A percentile compares a stretch with the other conserved stretches of the same genome.
Evolutionary conservation across 2,888 invertebrate genomes (phyloP).

Genomic region (Perithous albicinctus): DNA sequence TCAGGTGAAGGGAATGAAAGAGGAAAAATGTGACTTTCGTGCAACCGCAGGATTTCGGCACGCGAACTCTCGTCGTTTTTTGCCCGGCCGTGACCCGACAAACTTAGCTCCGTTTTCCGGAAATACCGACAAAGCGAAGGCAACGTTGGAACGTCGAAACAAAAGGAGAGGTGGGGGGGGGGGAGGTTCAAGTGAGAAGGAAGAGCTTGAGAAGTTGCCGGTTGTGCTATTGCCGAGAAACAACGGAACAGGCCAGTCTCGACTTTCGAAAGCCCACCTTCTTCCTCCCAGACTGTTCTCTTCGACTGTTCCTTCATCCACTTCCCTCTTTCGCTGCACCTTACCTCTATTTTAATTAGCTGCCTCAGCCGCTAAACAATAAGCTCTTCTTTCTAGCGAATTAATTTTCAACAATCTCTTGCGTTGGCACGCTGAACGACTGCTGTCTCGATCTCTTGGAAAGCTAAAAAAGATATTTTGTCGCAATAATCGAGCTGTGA

Average conservation of each 20-base stretch:
- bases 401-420: constrained; percentile 75
- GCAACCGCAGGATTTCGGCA: constrained; percentile 35
- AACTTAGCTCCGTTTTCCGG: constrained; percentile 44
- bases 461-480: neutral
- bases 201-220: constrained; percentile 53
- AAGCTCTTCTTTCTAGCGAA: constrained; percentile 75
- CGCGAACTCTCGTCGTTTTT: constrained; percentile 40
- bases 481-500: too few relatives aligned
- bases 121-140: constrained; percentile 30
- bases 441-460: neutral
- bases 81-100: constrained; percentile 35
- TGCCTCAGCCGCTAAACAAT: constrained; percentile 58
- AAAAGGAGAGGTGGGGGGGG: too few relatives aligned
- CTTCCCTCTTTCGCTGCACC: constrained; percentile 39
- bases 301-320: constrained; percentile 27
- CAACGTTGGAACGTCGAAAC: constrained; percentile 11
- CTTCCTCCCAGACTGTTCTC: constrained; percentile 6
- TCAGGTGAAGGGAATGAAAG: constrained; percentile 9
- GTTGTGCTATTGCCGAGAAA: constrained; percentile 45
- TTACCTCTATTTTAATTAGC: constrained; percentile 62
- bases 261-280: constrained; percentile 51
- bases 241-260: constrained; percentile 37
- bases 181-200: constrained; percentile 19
- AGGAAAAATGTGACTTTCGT: constrained; percentile 32
- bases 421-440: constrained; percentile 31